Percentiles rank a stretch among this genome's conserved stretches.
phyloP scores from a whole-genome alignment of 2,888 invertebrate species.

The Eretmocerus hayati region DNA sequence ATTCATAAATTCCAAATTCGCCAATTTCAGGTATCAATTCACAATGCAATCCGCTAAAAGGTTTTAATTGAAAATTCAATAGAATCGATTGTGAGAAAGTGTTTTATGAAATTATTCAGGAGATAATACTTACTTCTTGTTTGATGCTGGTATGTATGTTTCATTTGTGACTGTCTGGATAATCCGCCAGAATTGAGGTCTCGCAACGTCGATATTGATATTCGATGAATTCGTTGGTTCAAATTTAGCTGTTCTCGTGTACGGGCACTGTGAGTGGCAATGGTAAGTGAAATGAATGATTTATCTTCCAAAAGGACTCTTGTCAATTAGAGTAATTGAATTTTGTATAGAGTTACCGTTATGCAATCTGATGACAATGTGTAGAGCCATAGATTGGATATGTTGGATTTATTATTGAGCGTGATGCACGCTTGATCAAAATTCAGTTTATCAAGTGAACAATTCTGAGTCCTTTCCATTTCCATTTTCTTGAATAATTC shows the following conservation, averaged over 20 bases:
- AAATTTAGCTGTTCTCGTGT: constrained; percentile 50
- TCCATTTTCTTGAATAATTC: background rate
- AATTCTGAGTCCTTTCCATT: constrained; percentile 17
- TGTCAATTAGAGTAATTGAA: background rate
- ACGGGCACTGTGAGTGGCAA: constrained; percentile 68
- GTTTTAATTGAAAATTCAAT: background rate
- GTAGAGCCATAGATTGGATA: constrained; percentile 52
- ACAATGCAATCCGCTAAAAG: constrained; percentile 54
- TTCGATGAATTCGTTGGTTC: constrained; percentile 36
- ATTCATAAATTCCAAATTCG: constrained; percentile 67
- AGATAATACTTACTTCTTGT: constrained; percentile 29
- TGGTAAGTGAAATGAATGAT: background rate
- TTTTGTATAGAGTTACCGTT: constrained; percentile 50
- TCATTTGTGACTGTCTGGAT: constrained; percentile 48
- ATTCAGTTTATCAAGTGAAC: constrained; percentile 44
- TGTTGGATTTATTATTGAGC: constrained; percentile 45
- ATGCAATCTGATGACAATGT: constrained; percentile 64
- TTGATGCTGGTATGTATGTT: constrained; percentile 46
- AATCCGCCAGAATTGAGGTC: constrained; percentile 53
- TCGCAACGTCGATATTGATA: constrained; percentile 51
- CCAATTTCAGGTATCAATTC: constrained; percentile 55
- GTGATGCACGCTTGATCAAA: constrained; percentile 61
- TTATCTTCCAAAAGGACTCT: no score
- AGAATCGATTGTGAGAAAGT: background rate
- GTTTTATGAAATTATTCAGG: background rate